Conservation (phyloP, 2,797 vertebrate species). For the Gallinago solitaria region DNA sequence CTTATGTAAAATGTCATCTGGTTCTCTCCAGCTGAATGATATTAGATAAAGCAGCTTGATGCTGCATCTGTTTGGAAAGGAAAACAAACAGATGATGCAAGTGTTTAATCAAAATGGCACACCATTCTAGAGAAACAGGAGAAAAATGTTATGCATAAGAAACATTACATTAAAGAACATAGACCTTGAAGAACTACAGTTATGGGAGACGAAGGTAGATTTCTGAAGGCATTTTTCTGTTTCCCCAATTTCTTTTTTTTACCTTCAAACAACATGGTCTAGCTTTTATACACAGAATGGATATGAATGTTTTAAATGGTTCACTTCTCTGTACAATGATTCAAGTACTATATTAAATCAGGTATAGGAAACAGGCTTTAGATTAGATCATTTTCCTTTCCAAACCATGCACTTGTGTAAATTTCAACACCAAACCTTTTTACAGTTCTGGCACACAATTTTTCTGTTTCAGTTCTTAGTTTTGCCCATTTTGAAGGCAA, state of each 20-base stretch:
- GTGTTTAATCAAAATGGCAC: neutral
- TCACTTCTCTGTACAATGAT: neutral
- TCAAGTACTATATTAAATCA: neutral
- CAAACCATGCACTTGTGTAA: neutral
- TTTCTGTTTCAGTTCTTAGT: neutral
- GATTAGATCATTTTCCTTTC: neutral
- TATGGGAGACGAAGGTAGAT: neutral
- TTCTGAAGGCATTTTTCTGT: neutral
- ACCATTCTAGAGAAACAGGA: neutral
- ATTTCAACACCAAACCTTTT: neutral
- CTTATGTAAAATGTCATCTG: neutral
- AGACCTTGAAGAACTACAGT: neutral
- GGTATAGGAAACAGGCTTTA: neutral
- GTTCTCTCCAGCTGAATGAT: neutral
- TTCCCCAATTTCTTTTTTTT: neutral
- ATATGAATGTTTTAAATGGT: neutral
- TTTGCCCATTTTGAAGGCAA: neutral
- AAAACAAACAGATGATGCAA: neutral
- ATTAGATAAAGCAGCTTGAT: neutral
- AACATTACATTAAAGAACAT: neutral
- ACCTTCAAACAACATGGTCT: neutral
- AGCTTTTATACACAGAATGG: neutral
- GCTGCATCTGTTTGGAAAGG: neutral
- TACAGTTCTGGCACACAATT: neutral
- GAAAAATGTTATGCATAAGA: neutral